phyloP scores from a whole-genome alignment of 2,113 vertebrate genomes.

The Corynorhinus townsendii region DNA sequence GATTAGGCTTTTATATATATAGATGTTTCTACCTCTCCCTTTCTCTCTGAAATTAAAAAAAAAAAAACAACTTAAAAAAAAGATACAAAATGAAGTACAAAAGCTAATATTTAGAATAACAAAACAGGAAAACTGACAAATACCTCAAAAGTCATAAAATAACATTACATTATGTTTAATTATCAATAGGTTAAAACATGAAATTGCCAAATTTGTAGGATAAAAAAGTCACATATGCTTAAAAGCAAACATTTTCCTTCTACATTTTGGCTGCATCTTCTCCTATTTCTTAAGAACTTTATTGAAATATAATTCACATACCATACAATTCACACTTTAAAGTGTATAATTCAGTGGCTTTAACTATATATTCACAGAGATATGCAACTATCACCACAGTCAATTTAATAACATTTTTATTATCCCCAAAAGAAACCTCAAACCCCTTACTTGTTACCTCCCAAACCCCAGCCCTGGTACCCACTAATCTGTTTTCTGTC shows the following conservation, averaged over 20 bases:
- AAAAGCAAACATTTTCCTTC: not conserved
- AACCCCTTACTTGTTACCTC: not conserved
- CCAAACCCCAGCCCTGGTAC: not conserved
- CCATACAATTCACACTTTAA: not conserved
- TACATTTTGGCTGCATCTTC: not conserved
- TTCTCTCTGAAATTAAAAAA: no score
- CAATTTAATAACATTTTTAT: not conserved
- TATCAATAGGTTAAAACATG: not conserved
- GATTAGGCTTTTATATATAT: no score
- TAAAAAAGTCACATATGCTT: not conserved
- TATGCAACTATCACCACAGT: not conserved
- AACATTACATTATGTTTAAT: not conserved
- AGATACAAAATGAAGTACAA: not conserved
- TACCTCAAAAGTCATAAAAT: not conserved
- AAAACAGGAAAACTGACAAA: not conserved
- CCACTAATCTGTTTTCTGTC: not conserved
- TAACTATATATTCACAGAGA: not conserved
- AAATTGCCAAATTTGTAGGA: not conserved
- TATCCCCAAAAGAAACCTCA: not conserved
- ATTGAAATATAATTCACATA: not conserved
- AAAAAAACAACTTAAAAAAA: not conserved
- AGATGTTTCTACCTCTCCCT: no score
- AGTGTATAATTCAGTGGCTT: not conserved
- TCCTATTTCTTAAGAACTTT: not conserved
- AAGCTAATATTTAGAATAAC: not conserved